Evolutionary conservation across 2,113 vertebrate genomes (phyloP).

Genomic region (Coptodon rendalli): DNA sequence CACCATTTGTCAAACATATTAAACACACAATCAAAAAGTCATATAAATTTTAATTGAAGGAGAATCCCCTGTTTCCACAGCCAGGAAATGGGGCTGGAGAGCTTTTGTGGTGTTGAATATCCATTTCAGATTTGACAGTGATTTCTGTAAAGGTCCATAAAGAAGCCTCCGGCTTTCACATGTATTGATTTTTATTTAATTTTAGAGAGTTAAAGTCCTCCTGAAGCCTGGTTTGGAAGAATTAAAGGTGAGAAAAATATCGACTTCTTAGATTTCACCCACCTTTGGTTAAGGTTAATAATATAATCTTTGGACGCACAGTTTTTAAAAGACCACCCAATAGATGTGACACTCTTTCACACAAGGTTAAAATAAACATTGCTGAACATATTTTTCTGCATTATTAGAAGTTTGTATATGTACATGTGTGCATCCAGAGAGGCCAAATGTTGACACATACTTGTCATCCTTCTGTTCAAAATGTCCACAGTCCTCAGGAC

Average conservation of each 20-base stretch:
- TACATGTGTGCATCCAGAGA: not conserved
- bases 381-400: not conserved
- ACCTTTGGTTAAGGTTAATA: not conserved
- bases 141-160: not conserved
- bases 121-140: not conserved
- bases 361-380: not conserved
- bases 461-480: not conserved
- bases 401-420: not conserved
- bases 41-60: not conserved
- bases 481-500: not conserved
- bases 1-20: not conserved
- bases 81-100: not conserved
- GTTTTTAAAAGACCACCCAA: not conserved
- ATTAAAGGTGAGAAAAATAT: not conserved
- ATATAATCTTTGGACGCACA: not conserved
- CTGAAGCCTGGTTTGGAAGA: not conserved
- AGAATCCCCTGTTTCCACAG: not conserved
- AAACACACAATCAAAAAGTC: not conserved
- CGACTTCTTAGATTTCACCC: rapidly evolving
- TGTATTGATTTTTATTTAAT: not conserved
- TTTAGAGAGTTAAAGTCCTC: not conserved
- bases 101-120: not conserved
- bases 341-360: not conserved
- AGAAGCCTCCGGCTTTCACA: not conserved
- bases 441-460: not conserved